A percentile compares a stretch with the other conserved stretches of the same genome.
Conservation (phyloP, 1,140 invertebrate genomes). For the Atopsyche davidsoni region DNA sequence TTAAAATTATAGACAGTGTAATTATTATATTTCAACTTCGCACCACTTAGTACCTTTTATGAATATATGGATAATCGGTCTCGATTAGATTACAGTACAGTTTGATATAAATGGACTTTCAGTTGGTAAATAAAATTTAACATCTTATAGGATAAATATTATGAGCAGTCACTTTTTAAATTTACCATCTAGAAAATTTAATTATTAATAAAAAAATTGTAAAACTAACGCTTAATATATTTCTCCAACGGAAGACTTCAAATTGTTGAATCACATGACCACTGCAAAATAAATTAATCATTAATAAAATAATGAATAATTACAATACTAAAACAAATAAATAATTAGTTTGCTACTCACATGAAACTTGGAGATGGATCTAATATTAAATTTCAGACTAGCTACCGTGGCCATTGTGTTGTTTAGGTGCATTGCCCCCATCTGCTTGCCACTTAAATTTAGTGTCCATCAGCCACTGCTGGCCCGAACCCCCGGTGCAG, state of each 20-base stretch:
- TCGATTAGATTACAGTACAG: too few species aligned
- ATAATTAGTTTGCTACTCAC: not conserved
- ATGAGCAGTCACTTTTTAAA: not conserved
- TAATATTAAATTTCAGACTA: slow-evolving; percentile 16
- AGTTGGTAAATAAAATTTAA: too few species aligned
- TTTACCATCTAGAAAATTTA: too few species aligned
- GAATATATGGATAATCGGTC: too few species aligned
- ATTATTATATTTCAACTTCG: too few species aligned
- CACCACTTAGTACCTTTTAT: too few species aligned
- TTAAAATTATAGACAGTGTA: too few species aligned
- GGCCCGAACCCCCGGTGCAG: slow-evolving; percentile 68
- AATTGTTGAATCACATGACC: slow-evolving; percentile 16
- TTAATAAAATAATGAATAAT: too few species aligned
- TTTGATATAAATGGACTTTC: too few species aligned
- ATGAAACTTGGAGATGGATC: not conserved
- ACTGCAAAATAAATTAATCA: too few species aligned
- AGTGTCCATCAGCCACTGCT: slow-evolving; percentile 93
- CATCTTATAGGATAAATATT: not conserved
- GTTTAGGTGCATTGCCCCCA: slow-evolving; percentile 21
- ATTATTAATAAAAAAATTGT: too few species aligned
- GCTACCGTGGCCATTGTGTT: slow-evolving; percentile 29
- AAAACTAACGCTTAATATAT: slow-evolving; percentile 3
- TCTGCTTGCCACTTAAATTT: slow-evolving; percentile 91
- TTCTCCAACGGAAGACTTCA: slow-evolving; percentile 14
- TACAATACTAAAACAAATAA: too few species aligned